Percentiles rank a stretch among this genome's conserved stretches.
Conservation (phyloP, 2,113 vertebrate genomes). For the Apodemus sylvaticus region DNA sequence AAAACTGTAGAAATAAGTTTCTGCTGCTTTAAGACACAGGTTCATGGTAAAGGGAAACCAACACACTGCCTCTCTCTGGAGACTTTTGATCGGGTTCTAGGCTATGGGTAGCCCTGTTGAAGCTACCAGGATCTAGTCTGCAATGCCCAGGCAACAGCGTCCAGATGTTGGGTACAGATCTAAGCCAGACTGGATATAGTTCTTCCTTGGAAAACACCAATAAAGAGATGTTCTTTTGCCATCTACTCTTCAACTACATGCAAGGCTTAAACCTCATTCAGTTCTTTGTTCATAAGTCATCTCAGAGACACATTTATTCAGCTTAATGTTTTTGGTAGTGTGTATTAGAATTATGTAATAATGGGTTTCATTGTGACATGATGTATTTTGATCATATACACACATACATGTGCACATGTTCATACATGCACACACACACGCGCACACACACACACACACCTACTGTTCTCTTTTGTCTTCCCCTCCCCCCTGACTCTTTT, state of each 20-base stretch:
- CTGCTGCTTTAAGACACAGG: neutral
- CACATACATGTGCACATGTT: too few relatives aligned
- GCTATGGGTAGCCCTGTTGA: neutral
- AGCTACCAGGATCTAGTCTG: neutral
- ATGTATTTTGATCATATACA: neutral
- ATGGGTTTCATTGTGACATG: neutral
- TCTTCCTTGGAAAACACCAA: neutral
- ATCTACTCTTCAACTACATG: neutral
- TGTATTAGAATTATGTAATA: too few relatives aligned
- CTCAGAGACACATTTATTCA: neutral
- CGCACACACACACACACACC: too few relatives aligned
- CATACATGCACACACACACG: too few relatives aligned
- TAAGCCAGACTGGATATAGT: neutral
- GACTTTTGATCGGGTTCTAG: neutral
- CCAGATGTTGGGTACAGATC: neutral
- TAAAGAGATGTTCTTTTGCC: neutral
- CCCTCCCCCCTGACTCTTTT: neutral
- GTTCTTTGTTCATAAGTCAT: neutral
- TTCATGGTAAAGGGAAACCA: neutral
- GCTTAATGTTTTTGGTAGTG: neutral
- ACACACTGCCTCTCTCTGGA: neutral
- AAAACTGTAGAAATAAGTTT: neutral
- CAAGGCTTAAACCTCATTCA: neutral
- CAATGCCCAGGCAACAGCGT: neutral
- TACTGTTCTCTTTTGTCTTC: too few relatives aligned